phyloP scores from a whole-genome alignment of 2,797 vertebrate genomes.

The Cirrhinus mrigala region DNA sequence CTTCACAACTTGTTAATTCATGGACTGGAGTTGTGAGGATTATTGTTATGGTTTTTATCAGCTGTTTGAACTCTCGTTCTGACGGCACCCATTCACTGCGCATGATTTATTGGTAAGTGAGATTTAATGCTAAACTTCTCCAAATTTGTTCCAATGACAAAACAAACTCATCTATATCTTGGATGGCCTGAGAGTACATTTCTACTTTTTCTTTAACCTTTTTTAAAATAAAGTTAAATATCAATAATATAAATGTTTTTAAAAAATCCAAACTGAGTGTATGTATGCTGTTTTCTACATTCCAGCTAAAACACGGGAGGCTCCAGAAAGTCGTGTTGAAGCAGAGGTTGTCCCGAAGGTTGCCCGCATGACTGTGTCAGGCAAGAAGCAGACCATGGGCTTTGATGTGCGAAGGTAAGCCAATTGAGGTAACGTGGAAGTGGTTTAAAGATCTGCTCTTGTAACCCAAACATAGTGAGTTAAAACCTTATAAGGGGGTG shows the following conservation, averaged over 20 bases:
- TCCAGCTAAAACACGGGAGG: conserved; percentile 87
- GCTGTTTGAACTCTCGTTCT: background rate
- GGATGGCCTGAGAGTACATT: background rate
- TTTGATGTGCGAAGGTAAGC: conserved; percentile 95
- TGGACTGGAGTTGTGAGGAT: background rate
- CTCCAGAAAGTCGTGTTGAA: conserved; percentile 81
- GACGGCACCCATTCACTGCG: background rate
- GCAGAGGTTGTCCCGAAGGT: conserved; percentile 93
- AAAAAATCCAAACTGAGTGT: conserved; percentile 1
- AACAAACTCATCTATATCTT: background rate
- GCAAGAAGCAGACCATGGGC: conserved; percentile 97
- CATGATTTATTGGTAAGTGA: background rate
- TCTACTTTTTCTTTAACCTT: background rate
- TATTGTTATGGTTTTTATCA: background rate
- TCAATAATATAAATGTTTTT: background rate
- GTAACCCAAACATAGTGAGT: background rate
- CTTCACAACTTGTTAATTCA: background rate
- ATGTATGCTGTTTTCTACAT: conserved; percentile 46
- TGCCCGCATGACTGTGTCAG: conserved; percentile 96
- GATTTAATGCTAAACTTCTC: background rate
- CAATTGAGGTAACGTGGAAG: background rate
- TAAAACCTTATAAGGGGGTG: background rate
- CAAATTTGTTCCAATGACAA: background rate
- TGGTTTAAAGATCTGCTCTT: conserved; percentile 9
- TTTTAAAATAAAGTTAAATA: background rate